Base-by-base conservation (phyloP, 1,140 invertebrate genomes). In the Kradibia gibbosae region DNA sequence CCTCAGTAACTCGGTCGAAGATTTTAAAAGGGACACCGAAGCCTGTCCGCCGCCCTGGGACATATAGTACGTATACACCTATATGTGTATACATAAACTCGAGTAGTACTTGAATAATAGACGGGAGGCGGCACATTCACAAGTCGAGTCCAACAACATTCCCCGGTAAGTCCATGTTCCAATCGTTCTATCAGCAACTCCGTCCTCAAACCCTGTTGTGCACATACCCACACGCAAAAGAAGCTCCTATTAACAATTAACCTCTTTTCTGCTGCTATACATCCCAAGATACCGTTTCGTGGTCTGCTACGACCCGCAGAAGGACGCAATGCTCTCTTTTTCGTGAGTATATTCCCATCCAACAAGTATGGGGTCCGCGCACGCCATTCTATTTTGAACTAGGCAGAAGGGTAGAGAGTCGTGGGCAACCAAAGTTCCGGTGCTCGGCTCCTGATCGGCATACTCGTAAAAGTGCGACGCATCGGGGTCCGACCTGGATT, bases 11-110 rank as follows among this genome's bases (percentile, higher is more conserved):
- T 45, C 11, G 39, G 17, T 50, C 3, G 70, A 28, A 28, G 31
- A 8, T 5, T 8, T 45, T 8, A 45, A 45, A 13, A 45, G 42
- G 42, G 50, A 53, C 13, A 36, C 25, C 20, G 71, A 57, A 75
- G 72, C 72, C 80, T 75, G 80, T 70, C 57, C 72, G 72, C 71
- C 73, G 73, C 60, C 28, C 72, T n/a, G n/a, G n/a, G n/a, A n/a
- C n/a, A n/a, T n/a, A n/a, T n/a, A n/a, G n/a, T n/a, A n/a, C n/a
- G n/a, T n/a, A n/a, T n/a, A n/a, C n/a, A n/a, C n/a, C n/a, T n/a
- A n/a, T n/a, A n/a, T n/a, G n/a, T n/a, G n/a, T n/a, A n/a, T n/a
- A n/a, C n/a, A n/a, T n/a, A n/a, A n/a, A n/a, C n/a, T n/a, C n/a
- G n/a, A n/a, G n/a, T n/a, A n/a, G n/a, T n/a, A n/a, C n/a, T n/a